Evolutionary conservation across 2,888 invertebrate genomes (phyloP).

Genomic region (Phortica okadai): DNA sequence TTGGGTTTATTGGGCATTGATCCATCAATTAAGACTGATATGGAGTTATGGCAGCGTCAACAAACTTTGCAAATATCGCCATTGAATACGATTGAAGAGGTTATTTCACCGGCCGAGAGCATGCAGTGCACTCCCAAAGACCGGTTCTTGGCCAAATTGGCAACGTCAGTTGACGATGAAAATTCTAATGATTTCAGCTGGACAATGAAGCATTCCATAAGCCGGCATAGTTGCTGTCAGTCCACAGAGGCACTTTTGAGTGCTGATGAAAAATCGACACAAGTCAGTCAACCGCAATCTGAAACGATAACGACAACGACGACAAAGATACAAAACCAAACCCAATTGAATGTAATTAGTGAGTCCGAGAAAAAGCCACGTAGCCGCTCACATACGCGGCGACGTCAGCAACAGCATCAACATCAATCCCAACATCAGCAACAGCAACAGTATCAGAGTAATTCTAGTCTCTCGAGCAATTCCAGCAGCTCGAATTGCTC

Average conservation of each 20-base stretch:
- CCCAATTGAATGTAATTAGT: constrained; percentile 1
- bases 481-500: constrained; percentile 62
- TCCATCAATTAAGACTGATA: constrained; percentile 77
- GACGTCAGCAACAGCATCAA: constrained; percentile 35
- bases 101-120: constrained; percentile 67
- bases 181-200: constrained; percentile 63
- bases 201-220: constrained; percentile 67
- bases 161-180: constrained; percentile 61
- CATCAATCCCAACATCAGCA: constrained; percentile 47
- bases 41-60: constrained; percentile 72
- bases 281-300: background rate
- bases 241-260: constrained; percentile 68
- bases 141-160: constrained; percentile 42
- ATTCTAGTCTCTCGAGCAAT: constrained; percentile 65
- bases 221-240: constrained; percentile 68
- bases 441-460: constrained; percentile 50
- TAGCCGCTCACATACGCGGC: constrained; percentile 32
- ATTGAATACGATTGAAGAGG: constrained; percentile 73
- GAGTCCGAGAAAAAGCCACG: constrained; percentile 11
- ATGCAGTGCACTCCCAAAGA: constrained; percentile 54
- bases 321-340: constrained; percentile 1
- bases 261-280: constrained; percentile 36
- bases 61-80: constrained; percentile 73
- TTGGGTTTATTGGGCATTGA: constrained; percentile 86
- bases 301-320: background rate